Percentiles rank a stretch among this genome's conserved stretches.
phyloP scores from a whole-genome alignment of 2,888 invertebrate genomes.

The Dolichomitus sp. region DNA sequence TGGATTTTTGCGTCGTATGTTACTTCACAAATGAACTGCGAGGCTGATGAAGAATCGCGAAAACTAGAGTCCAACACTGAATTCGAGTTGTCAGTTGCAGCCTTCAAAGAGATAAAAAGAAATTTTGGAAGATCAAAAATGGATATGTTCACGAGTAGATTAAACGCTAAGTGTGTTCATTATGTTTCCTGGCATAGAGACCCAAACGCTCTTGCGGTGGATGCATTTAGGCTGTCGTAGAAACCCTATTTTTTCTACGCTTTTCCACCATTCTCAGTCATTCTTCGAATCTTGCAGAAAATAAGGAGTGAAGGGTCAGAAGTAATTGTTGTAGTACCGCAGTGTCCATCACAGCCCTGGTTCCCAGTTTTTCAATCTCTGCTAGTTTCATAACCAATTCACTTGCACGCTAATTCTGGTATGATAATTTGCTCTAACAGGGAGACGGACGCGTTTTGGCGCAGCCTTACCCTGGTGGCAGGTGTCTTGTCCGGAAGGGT shows the following conservation, averaged over 20 bases:
- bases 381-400: constrained; percentile 22
- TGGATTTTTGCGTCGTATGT: too few relatives aligned
- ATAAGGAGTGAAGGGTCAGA: too few relatives aligned
- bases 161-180: too few relatives aligned
- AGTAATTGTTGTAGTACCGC: not conserved
- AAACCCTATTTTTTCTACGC: too few relatives aligned
- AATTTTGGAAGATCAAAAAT: constrained; percentile 36
- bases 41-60: constrained; percentile 25
- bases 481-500: constrained; percentile 68
- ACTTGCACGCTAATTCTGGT: not conserved
- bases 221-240: too few relatives aligned
- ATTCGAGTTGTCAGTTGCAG: constrained; percentile 18
- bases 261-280: too few relatives aligned
- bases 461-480: constrained; percentile 58
- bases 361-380: constrained; percentile 51
- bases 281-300: too few relatives aligned
- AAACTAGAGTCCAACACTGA: constrained; percentile 31
- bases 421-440: constrained; percentile 12
- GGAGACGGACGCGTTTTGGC: constrained; percentile 64
- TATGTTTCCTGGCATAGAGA: too few relatives aligned
- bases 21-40: too few relatives aligned
- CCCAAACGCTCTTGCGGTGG: too few relatives aligned
- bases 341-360: constrained; percentile 71
- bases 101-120: constrained; percentile 20
- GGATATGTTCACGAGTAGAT: constrained; percentile 2